Base-by-base conservation (phyloP, 1,140 invertebrate genomes). In the Drosophila subpulchrella region DNA sequence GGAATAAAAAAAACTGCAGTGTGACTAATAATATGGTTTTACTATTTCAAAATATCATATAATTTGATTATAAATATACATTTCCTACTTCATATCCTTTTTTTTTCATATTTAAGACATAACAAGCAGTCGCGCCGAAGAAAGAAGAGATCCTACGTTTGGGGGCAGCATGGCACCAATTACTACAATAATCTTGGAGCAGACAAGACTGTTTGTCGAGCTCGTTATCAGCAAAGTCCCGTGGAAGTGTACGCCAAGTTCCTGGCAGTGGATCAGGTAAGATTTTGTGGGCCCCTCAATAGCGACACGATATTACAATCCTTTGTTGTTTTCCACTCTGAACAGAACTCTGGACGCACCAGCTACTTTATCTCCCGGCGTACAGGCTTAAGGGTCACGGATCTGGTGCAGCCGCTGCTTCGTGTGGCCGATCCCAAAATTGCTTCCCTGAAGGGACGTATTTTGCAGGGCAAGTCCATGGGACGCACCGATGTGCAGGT, bases 401-500 rank as follows among this genome's bases (percentile, higher is more conserved):
- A 99, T 91, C 93, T 99, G n/a, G 96, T 99, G 13, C 93, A 96
- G 38, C 95, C 96, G 0, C 93, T 97, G 61, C 93, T 99, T 47
- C 93, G 97, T 0, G 96, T 98, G 8, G 96, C 97, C 1, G 98
- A 99, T 93, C 96, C 96, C 0, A 94, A 97, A 57, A 97, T 99
- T 53, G 97, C 98, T 0, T 95, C 95, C 5, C 93, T 98, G 1
- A 95, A 97, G 63, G 95, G 96, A 1, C 94, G 95, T 20, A 95
- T 97, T 10, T 94, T 99, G 20, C 96, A 97, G 91, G 98, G 98
- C 7, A 94, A 96, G n/a, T 95, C 96, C 6, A 95, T 96, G 50
- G 98, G 98, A 4, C 93, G 97, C 17, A 98, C 98, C 2, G 98
- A 99, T 93, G 96, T 99, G 0, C 98, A 99, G 94, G 96, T 98